These are phyloP conservation scores for Rhinichthys osculus DNA, from an alignment of 2,797 vertebrate genomes.

Conservation along the genomic window DNA sequence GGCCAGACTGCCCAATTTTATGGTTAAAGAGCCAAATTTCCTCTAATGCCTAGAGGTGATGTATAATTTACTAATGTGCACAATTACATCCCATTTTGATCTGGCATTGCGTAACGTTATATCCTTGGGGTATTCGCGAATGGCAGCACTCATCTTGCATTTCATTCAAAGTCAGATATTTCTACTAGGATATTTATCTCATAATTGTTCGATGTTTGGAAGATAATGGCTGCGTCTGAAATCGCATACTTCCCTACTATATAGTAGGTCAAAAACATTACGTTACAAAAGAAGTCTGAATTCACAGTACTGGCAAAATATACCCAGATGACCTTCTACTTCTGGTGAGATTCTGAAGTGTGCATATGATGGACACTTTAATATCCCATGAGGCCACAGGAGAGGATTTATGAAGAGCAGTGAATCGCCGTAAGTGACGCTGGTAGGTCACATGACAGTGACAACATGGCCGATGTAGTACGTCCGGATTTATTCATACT, in stretches of 20 bases:
- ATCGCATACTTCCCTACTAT: neutral
- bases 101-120: neutral
- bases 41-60: conserved; percentile 26
- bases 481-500: neutral
- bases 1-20: conserved; percentile 19
- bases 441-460: neutral
- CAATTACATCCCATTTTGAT: conserved; percentile 6
- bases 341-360: neutral
- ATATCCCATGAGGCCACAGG: neutral
- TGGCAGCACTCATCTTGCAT: conserved; percentile 8
- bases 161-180: neutral
- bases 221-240: neutral
- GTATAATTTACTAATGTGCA: conserved; percentile 22
- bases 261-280: neutral
- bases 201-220: neutral
- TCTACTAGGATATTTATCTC: neutral
- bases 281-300: neutral
- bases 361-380: neutral
- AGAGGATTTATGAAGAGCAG: neutral
- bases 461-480: neutral
- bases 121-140: neutral
- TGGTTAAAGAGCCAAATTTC: conserved; percentile 25
- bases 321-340: no score
- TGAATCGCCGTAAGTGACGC: neutral
- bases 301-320: neutral